Conservation (phyloP, 1,140 invertebrate genomes). For the Polyergus mexicanus region DNA sequence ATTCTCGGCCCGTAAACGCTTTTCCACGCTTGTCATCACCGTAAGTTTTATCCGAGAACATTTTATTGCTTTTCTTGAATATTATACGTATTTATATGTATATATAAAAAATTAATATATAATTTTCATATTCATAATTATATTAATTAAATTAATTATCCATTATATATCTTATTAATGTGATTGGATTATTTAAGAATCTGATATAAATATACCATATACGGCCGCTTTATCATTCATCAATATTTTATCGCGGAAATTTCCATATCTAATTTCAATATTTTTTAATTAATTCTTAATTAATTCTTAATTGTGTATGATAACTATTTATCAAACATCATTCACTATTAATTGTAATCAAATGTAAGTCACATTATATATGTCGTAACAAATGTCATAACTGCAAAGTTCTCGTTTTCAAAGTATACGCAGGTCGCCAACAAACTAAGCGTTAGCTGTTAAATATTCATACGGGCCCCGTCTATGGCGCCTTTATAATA, state of each 20-base stretch:
- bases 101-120: no score
- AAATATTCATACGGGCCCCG: constrained; percentile 56
- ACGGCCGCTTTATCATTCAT: not conserved
- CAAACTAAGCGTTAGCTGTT: constrained; percentile 54
- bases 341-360: not conserved
- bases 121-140: no score
- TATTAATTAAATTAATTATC: constrained; percentile 4
- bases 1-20: constrained; percentile 14
- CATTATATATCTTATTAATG: not conserved
- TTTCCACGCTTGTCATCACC: not conserved
- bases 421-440: constrained; percentile 50
- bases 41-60: constrained; percentile 17
- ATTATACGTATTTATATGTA: not conserved
- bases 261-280: not conserved
- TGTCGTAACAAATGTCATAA: constrained; percentile 34
- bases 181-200: not conserved
- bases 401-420: constrained; percentile 24
- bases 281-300: not conserved
- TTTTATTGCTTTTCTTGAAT: not conserved
- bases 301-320: not conserved
- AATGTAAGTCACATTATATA: constrained; percentile 18
- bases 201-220: not conserved
- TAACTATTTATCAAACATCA: not conserved
- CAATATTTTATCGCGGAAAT: not conserved
- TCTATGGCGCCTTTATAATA: constrained; percentile 58